A percentile compares a stretch with the other conserved stretches of the same genome.
These are phyloP conservation scores for Eupithecia subfuscata DNA, from an alignment of 2,888 invertebrate genomes.

Conservation along the genomic window DNA sequence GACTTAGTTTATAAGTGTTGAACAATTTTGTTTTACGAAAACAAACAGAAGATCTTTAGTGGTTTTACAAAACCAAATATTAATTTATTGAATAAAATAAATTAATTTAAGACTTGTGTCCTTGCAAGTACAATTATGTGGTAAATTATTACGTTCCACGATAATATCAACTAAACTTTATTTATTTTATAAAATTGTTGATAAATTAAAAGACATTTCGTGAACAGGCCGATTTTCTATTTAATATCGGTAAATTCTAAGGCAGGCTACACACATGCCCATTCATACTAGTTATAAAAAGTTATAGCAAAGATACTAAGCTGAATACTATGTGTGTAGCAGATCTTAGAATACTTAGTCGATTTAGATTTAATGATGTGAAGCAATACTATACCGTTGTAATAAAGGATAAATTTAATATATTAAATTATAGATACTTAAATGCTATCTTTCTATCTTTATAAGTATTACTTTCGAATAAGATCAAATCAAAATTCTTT, in stretches of 20 bases:
- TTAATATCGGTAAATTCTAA: constrained; percentile 15
- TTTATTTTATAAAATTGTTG: constrained; percentile 22
- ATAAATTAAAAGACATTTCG: constrained; percentile 30
- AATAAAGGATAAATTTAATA: constrained; percentile 17
- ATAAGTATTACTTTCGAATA: constrained; percentile 39
- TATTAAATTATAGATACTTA: constrained; percentile 29
- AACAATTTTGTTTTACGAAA: constrained; percentile 54
- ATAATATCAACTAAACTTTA: constrained; percentile 20
- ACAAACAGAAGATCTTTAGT: constrained; percentile 23
- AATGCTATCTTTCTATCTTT: constrained; percentile 37
- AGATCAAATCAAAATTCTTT: constrained; percentile 19
- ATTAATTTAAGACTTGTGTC: not conserved
- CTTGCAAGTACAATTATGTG: constrained; percentile 14
- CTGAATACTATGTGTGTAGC: not conserved
- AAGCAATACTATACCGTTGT: constrained; percentile 31
- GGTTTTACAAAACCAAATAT: constrained; percentile 21
- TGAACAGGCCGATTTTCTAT: constrained; percentile 20
- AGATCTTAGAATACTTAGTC: not conserved
- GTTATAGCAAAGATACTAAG: not conserved
- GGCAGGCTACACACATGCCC: not conserved
- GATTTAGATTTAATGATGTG: constrained; percentile 23
- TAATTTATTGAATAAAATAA: constrained; percentile 20
- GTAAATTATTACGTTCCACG: not conserved
- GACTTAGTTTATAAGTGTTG: constrained; percentile 55
- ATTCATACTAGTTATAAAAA: not conserved